These are phyloP conservation scores for Drosophila nebulosa DNA, from an alignment of 1,140 invertebrate genomes.

Conservation along the genomic window DNA sequence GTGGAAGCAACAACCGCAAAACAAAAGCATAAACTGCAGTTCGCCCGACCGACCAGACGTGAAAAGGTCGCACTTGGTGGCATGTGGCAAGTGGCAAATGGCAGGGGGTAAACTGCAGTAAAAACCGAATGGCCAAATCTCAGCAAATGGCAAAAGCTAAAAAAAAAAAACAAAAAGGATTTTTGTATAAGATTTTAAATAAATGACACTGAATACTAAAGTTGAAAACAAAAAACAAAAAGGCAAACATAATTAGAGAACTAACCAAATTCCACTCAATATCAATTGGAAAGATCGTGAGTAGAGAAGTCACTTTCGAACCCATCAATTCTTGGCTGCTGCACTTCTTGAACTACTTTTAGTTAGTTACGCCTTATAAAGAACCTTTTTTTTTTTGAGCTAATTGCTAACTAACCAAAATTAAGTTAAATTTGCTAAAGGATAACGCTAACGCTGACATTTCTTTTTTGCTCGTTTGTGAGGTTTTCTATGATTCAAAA, in stretches of 20 bases:
- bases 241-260: no score
- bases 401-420: no score
- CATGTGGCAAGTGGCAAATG: background rate
- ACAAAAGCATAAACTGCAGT: conserved; percentile 11
- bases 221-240: background rate
- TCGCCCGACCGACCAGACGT: background rate
- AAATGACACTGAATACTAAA: background rate
- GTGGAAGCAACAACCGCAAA: background rate
- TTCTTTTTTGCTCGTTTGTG: background rate
- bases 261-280: no score
- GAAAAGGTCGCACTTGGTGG: background rate
- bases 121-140: conserved; percentile 6
- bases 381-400: no score
- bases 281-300: no score
- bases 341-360: no score
- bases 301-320: no score
- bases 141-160: conserved; percentile 22
- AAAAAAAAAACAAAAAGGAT: conserved; percentile 4
- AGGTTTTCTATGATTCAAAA: background rate
- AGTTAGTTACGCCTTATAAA: no score
- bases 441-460: no score
- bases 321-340: no score
- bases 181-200: background rate
- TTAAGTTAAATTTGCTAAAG: no score
- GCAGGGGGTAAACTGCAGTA: conserved; percentile 3